Conservation (phyloP, 2,797 vertebrate species). For the Phyllotis vaccarum region DNA sequence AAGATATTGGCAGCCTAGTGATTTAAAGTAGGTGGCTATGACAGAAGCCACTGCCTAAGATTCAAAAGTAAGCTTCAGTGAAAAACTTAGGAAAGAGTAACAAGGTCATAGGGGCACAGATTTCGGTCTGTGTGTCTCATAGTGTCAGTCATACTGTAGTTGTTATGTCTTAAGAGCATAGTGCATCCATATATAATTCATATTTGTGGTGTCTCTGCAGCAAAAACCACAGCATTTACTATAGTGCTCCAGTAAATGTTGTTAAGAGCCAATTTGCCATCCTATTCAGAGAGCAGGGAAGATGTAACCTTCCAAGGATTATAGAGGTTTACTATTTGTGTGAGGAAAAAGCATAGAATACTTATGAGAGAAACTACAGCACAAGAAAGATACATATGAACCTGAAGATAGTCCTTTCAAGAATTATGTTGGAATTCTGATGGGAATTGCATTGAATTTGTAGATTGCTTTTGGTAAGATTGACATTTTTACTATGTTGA, state of each 20-base stretch:
- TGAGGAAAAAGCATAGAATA: neutral
- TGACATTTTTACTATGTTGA: too few species aligned
- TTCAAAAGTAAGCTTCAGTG: neutral
- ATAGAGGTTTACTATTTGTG: neutral
- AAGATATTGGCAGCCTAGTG: neutral
- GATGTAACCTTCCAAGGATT: neutral
- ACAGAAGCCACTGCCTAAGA: neutral
- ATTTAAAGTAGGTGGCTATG: neutral
- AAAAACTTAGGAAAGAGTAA: neutral
- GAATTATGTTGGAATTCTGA: neutral
- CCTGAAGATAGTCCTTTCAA: neutral
- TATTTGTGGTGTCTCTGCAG: neutral
- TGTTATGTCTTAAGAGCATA: neutral
- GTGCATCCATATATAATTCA: neutral
- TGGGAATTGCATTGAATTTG: neutral
- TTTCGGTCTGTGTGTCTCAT: neutral
- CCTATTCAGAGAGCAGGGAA: neutral
- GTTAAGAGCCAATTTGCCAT: slow-evolving; percentile 26
- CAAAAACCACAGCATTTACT: neutral
- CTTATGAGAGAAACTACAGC: neutral
- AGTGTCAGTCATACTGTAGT: neutral
- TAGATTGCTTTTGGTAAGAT: neutral
- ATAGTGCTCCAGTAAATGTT: neutral
- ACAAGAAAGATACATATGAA: neutral
- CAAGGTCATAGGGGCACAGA: too few species aligned